Conservation (phyloP, 2,888 invertebrate species). For the Sipha maydis region DNA sequence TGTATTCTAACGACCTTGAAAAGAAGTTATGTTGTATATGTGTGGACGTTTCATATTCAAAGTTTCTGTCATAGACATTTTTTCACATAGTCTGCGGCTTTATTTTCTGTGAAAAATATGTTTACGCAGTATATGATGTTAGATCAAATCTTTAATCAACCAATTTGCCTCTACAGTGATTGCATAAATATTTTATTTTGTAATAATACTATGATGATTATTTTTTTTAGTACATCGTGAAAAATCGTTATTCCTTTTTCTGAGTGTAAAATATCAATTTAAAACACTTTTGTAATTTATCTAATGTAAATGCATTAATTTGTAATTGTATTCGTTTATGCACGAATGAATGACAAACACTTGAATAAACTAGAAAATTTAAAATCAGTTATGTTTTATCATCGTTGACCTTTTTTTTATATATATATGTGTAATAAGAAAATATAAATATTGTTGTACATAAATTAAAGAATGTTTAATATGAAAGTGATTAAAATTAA, state of each 20-base stretch:
- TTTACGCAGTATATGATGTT: too few species aligned
- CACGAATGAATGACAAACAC: not conserved
- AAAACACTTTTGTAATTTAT: not conserved
- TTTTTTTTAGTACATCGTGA: not conserved
- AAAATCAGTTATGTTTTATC: not conserved
- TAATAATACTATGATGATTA: not conserved
- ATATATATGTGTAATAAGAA: not conserved
- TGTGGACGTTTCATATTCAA: too few species aligned
- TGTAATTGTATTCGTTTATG: not conserved
- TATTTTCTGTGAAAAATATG: too few species aligned
- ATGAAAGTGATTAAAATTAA: not conserved
- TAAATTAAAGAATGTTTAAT: not conserved
- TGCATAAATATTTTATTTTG: not conserved
- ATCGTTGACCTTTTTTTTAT: slow-evolving; percentile 20
- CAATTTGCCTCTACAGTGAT: not conserved
- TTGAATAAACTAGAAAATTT: not conserved
- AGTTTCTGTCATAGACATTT: too few species aligned
- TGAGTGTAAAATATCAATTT: not conserved
- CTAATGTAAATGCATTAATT: not conserved
- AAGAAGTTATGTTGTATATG: too few species aligned
- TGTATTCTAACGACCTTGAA: too few species aligned
- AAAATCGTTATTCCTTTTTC: not conserved
- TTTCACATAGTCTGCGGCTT: too few species aligned
- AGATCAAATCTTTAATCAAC: too few species aligned
- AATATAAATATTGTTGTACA: not conserved